These are phyloP conservation scores for Bradynema listronoti DNA, from an alignment of 1,140 invertebrate species.

Conservation along the genomic window DNA sequence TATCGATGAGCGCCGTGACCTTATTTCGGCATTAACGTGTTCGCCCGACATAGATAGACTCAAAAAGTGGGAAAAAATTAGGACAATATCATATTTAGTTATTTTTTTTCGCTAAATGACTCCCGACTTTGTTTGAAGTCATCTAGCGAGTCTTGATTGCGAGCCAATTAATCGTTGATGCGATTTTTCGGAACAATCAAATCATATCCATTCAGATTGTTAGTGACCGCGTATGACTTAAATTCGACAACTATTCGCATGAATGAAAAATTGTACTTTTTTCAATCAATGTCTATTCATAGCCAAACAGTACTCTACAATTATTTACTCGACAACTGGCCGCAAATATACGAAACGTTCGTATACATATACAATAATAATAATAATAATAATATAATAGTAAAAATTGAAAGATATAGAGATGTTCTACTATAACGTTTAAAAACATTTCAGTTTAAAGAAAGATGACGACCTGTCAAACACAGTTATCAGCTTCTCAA, in stretches of 20 bases:
- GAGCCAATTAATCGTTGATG: too few relatives aligned
- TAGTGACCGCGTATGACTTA: slow-evolving; percentile 38
- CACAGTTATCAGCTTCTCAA: slow-evolving; percentile 23
- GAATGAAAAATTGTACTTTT: slow-evolving; percentile 45
- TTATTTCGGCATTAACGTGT: slow-evolving; percentile 46
- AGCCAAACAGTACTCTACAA: slow-evolving; percentile 43
- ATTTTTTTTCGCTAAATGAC: too few relatives aligned
- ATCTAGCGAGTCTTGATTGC: too few relatives aligned
- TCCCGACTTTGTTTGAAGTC: too few relatives aligned
- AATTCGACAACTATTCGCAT: slow-evolving; percentile 45
- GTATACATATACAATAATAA: too few relatives aligned
- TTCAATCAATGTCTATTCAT: slow-evolving; percentile 20
- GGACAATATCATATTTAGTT: too few relatives aligned
- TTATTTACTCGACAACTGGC: slow-evolving; percentile 48
- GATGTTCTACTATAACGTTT: too few relatives aligned
- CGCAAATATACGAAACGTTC: slow-evolving; percentile 38
- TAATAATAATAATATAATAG: too few relatives aligned
- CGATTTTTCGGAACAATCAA: not conserved
- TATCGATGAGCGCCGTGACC: slow-evolving; percentile 43
- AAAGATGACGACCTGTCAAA: slow-evolving; percentile 42
- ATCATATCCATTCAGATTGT: slow-evolving; percentile 28
- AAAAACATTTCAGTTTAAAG: slow-evolving; percentile 44
- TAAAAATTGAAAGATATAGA: too few relatives aligned
- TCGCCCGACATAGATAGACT: slow-evolving; percentile 40
- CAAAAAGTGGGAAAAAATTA: slow-evolving; percentile 42